Evolutionary conservation across 2,888 invertebrate species (phyloP), one percentile per base, ranked within the genome.

Genomic region (Teleogryllus oceanicus): DNA sequence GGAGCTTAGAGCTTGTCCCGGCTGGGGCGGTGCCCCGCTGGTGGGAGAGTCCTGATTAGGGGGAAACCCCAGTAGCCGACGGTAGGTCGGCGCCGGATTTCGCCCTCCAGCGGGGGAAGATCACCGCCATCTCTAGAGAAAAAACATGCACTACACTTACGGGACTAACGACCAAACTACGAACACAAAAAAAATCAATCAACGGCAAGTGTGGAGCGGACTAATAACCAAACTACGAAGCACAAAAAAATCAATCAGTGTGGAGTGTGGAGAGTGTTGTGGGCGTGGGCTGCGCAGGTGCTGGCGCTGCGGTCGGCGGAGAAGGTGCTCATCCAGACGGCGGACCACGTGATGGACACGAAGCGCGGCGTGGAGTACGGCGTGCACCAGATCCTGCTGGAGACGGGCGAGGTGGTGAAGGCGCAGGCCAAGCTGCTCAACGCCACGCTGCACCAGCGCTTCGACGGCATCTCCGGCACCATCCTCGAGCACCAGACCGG

Each of bases 341-440:
- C 95, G 0, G 96, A 96, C 87, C 92, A 94, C 85, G 94, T 96
- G 51, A 86, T 95, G 85, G 94, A 95, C 81, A 94, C 93, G 2
- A 96, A 95, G 87, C 92, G 94, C 79, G 90, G 94, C 76, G 91
- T 96, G 18, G 96, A 96, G 85, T 95, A 94, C 84, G 94, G 94
- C 11, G 93, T 95, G 0, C 92, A 94, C 84, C 94, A 95, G 86
- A 94, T 96, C 82, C 87, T 95, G 62, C 87, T 92, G 78, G 95
- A 95, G 85, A 89, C 96, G 78, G 90, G 92, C 8, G 92, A 93
- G 81, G 87, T 94, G 62, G 88, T 95, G 74, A 91, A 91, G 84
- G 87, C 89, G 13, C 92, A 93, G 85, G 89, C 92, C 20, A 89
- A 89, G 79, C 91, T 90, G 75, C 88, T 95, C 75, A 93, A 93